These are phyloP conservation scores for Zootermopsis nevadensis DNA, from an alignment of 2,888 invertebrate species.

Conservation along the genomic window DNA sequence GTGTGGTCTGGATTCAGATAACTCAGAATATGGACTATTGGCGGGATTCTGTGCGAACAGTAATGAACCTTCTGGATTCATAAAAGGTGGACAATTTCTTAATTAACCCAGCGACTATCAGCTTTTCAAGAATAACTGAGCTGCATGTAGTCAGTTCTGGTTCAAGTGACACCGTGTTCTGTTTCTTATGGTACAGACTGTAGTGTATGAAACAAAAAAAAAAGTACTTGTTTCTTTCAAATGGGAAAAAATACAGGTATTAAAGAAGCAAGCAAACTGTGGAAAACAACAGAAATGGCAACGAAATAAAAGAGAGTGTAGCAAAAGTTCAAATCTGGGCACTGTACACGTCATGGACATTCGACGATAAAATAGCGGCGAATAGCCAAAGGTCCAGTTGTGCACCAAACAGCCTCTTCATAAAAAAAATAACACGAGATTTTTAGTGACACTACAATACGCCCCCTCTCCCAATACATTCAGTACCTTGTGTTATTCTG, in stretches of 20 bases:
- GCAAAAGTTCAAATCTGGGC: conserved; percentile 11
- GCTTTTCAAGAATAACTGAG: no score
- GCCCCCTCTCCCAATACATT: not conserved
- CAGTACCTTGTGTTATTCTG: not conserved
- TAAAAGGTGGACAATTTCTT: no score
- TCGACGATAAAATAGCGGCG: conserved; percentile 22
- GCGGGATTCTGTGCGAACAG: no score
- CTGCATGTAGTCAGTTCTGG: no score
- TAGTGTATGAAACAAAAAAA: not conserved
- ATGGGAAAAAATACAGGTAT: conserved; percentile 1
- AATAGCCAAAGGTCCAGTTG: conserved; percentile 43
- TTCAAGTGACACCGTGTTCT: not conserved
- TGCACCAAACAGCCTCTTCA: conserved; percentile 44
- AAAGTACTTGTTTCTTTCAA: not conserved
- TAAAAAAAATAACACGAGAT: conserved; percentile 37
- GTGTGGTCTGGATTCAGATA: no score
- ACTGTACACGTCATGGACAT: not conserved
- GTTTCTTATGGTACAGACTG: not conserved
- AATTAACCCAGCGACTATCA: no score
- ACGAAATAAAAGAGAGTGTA: not conserved
- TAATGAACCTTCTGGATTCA: no score
- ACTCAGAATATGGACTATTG: no score
- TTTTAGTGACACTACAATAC: not conserved
- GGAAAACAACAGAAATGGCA: conserved; percentile 11
- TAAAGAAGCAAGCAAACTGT: not conserved